These are phyloP conservation scores for Empidonax alnorum DNA, from an alignment of 2,113 vertebrate genomes.

Conservation along the genomic window DNA sequence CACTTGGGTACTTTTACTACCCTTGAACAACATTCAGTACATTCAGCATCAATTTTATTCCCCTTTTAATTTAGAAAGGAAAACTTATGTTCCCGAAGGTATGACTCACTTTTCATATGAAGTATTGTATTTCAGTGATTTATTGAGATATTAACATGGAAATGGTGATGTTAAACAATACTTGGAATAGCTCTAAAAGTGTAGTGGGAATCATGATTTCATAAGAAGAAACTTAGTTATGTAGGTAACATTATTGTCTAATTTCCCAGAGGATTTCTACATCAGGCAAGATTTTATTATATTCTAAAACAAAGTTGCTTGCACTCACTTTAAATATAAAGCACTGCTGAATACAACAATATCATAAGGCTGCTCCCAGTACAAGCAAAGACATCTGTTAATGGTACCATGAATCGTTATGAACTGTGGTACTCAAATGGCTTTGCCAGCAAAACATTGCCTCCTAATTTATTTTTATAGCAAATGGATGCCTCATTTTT, in stretches of 20 bases:
- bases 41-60: constrained; percentile 56
- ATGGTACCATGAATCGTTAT: constrained; percentile 73
- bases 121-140: constrained; percentile 77
- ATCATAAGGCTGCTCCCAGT: constrained; percentile 57
- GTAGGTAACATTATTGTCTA: constrained; percentile 78
- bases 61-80: constrained; percentile 76
- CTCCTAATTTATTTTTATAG: constrained; percentile 76
- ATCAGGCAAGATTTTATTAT: constrained; percentile 71
- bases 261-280: constrained; percentile 69
- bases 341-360: constrained; percentile 61
- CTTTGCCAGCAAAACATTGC: constrained; percentile 69
- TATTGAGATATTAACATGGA: constrained; percentile 80
- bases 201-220: constrained; percentile 78
- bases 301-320: constrained; percentile 76
- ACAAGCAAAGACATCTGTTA: constrained; percentile 75
- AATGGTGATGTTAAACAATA: constrained; percentile 82
- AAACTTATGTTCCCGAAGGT: constrained; percentile 71
- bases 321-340: constrained; percentile 63
- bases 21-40: constrained; percentile 12
- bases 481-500: constrained; percentile 68
- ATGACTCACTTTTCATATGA: constrained; percentile 63
- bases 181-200: constrained; percentile 78
- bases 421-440: constrained; percentile 65
- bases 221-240: constrained; percentile 79
- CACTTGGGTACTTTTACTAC: constrained; percentile 11